Conservation (phyloP, 2,113 vertebrate genomes). For the Acanthisitta chloris region DNA sequence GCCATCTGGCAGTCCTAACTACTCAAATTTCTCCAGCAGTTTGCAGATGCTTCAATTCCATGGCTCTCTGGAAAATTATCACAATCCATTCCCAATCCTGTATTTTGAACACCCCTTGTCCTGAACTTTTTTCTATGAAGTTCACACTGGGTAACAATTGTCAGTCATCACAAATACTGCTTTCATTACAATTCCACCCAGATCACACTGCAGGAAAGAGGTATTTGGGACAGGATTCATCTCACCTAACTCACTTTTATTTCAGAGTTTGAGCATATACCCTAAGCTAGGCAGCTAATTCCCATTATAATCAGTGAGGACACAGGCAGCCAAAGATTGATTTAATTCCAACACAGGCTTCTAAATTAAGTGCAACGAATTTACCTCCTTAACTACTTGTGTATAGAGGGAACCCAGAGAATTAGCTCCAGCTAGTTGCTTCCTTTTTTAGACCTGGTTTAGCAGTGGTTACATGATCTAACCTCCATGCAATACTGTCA, state of each 20-base stretch:
- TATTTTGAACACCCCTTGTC: neutral
- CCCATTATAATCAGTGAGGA: neutral
- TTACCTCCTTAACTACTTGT: neutral
- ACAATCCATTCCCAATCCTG: neutral
- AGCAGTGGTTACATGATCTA: neutral
- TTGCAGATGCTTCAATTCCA: neutral
- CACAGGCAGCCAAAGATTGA: neutral
- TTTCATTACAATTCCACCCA: neutral
- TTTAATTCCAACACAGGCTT: neutral
- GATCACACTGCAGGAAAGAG: neutral
- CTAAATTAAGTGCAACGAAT: neutral
- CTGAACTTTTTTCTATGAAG: neutral
- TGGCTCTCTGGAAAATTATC: neutral
- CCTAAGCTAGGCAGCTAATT: neutral
- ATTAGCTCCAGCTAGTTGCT: neutral
- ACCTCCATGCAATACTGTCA: neutral
- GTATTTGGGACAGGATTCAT: neutral
- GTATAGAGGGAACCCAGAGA: neutral
- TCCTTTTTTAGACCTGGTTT: neutral
- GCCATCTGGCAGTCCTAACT: conserved; percentile 24
- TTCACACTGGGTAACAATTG: neutral
- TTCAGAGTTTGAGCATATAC: neutral
- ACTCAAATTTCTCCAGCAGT: conserved; percentile 12
- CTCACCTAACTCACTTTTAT: neutral
- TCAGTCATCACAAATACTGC: neutral